A percentile compares a stretch with the other conserved stretches of the same genome.
Conservation (phyloP, 2,888 invertebrate genomes). For the Eilema caniola region DNA sequence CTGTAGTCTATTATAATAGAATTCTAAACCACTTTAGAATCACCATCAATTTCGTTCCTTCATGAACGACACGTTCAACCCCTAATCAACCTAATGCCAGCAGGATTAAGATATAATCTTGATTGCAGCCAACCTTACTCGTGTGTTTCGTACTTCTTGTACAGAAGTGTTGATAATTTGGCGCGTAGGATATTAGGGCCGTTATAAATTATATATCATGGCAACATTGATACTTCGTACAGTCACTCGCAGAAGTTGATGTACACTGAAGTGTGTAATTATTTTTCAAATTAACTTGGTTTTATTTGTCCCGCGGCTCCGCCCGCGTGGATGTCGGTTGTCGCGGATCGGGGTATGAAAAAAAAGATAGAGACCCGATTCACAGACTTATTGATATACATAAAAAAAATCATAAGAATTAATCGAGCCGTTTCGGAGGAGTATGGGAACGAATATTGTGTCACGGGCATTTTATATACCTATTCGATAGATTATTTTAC, state of each 20-base stretch:
- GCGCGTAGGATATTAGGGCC: background rate
- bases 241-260: background rate
- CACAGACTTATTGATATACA: too few species aligned
- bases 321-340: too few species aligned
- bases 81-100: constrained; percentile 1
- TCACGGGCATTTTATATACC: too few species aligned
- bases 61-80: background rate
- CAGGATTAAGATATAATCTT: constrained; percentile 4
- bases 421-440: too few species aligned
- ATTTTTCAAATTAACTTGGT: too few species aligned
- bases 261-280: too few species aligned
- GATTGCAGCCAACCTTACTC: background rate
- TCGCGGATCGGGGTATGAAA: too few species aligned
- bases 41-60: background rate
- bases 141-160: background rate
- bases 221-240: background rate
- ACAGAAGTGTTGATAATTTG: background rate
- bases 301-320: too few species aligned
- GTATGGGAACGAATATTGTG: too few species aligned
- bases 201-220: background rate
- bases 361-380: too few species aligned
- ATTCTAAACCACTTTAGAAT: background rate
- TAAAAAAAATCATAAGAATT: too few species aligned
- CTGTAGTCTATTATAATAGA: background rate
- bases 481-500: too few species aligned